Evolutionary conservation across 2,113 vertebrate genomes (phyloP), one percentile per base, ranked within the genome.

Genomic region (Peromyscus leucopus): DNA sequence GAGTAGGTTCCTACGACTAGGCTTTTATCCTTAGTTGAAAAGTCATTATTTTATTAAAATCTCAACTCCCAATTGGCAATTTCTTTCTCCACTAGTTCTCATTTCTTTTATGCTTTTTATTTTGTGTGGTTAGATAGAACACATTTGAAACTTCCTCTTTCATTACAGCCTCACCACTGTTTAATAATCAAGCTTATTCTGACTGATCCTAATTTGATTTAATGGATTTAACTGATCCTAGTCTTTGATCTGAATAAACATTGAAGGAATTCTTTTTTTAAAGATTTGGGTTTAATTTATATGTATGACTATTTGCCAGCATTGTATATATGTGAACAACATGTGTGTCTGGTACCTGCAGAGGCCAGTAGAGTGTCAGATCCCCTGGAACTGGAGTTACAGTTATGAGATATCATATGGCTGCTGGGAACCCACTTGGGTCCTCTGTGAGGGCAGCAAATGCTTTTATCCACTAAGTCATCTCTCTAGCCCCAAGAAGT

Each of bases 11-110:
- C 59, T 61, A 31, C n/a, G 78, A 9, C 46, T 9, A 85, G 15
- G 3, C 26, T 95, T 90, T 84, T 65, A 91, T 28, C 86, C 26
- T 61, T 82, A 55, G 63, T 93, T 51, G 51, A 84, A 48, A 92
- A 79, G 74, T 46, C 19, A 0, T 28, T 84, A n/a, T n/a, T 84
- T 94, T 96, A 55, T 72, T 63, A 82, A 94, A 91, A 75, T 4
- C 9, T 42, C 67, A 95, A 12, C 74, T 82, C 22, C 17, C 24
- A 63, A 51, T 26, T 71, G 89, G 48, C 65, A 63, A 17, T 36
- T 74, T 71, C 72, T 80, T 93, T 89, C 76, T 93, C 84, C 19
- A 31, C 33, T 48, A 80, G 80, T 91, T 79, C 22, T 21, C 17
- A 36, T 59, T 39, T 36, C 84, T 33, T 69, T 67, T 28, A 21